Conservation (phyloP, 2,797 vertebrate genomes). For the Helostoma temminkii region DNA sequence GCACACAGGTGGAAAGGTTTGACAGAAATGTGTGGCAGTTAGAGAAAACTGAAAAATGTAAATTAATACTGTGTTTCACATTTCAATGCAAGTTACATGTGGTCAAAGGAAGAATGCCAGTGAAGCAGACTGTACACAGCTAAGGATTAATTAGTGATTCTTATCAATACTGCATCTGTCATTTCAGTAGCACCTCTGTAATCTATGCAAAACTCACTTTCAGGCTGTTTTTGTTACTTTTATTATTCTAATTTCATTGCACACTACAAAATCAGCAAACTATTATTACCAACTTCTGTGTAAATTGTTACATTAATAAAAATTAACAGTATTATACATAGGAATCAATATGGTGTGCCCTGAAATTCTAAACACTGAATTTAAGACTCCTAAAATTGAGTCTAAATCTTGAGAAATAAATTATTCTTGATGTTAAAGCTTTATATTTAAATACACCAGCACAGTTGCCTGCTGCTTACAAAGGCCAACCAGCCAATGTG, state of each 20-base stretch:
- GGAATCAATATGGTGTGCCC: constrained; percentile 2
- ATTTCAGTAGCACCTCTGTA: background rate
- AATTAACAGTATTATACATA: constrained; percentile 1
- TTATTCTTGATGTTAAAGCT: background rate
- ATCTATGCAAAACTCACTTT: background rate
- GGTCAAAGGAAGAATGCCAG: background rate
- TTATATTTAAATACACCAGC: background rate
- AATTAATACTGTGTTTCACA: background rate
- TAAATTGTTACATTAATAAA: constrained; percentile 19
- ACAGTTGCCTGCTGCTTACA: background rate
- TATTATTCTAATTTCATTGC: constrained; percentile 8
- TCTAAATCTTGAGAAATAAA: background rate
- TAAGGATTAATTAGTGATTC: background rate
- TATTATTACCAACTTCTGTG: constrained; percentile 14
- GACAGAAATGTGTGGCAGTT: background rate
- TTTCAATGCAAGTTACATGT: background rate
- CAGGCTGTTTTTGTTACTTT: constrained; percentile 1
- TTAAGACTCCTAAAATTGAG: background rate
- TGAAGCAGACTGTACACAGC: background rate
- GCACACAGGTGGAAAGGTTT: constrained; percentile 3
- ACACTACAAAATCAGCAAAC: constrained; percentile 12
- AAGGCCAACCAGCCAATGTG: background rate
- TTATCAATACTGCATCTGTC: background rate
- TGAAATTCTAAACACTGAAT: constrained; percentile 6
- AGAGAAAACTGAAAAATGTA: constrained; percentile 4